Conservation (phyloP, 2,888 invertebrate species). For the Xanthia icteritia region DNA sequence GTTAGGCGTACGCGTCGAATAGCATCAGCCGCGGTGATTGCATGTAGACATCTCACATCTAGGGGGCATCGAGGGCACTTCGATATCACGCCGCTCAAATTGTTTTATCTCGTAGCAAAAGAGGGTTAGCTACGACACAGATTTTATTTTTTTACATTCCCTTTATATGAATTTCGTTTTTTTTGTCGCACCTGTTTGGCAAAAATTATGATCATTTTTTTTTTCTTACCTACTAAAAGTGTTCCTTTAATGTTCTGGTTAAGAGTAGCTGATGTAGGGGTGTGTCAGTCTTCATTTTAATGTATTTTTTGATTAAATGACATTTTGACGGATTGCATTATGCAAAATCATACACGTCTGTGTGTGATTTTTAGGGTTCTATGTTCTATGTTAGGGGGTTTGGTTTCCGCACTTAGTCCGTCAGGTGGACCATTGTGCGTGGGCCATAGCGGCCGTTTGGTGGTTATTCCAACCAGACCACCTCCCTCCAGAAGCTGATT, state of each 20-base stretch:
- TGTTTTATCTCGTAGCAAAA: conserved; percentile 50
- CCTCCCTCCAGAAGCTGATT: no score
- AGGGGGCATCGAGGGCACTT: conserved; percentile 53
- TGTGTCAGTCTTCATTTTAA: conserved; percentile 46
- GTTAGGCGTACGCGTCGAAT: conserved; percentile 57
- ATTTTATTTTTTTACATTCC: no score
- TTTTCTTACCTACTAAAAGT: neutral
- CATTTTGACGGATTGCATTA: conserved; percentile 25
- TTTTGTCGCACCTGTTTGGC: neutral
- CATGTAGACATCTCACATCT: conserved; percentile 33
- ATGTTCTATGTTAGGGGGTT: no score
- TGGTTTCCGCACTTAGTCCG: no score
- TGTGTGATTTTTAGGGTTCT: no score
- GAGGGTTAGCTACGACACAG: conserved; percentile 19
- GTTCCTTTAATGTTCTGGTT: neutral
- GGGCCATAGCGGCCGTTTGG: no score
- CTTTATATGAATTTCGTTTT: neutral
- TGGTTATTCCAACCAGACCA: no score
- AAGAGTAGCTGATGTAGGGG: conserved; percentile 7
- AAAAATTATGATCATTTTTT: neutral
- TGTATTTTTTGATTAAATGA: conserved; percentile 22
- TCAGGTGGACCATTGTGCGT: no score
- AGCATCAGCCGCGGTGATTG: conserved; percentile 54
- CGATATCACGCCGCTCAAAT: conserved; percentile 53
- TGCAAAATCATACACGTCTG: neutral